These are phyloP conservation scores for Sarcophaga caerulescens DNA, from an alignment of 2,888 invertebrate genomes.

Conservation along the genomic window DNA sequence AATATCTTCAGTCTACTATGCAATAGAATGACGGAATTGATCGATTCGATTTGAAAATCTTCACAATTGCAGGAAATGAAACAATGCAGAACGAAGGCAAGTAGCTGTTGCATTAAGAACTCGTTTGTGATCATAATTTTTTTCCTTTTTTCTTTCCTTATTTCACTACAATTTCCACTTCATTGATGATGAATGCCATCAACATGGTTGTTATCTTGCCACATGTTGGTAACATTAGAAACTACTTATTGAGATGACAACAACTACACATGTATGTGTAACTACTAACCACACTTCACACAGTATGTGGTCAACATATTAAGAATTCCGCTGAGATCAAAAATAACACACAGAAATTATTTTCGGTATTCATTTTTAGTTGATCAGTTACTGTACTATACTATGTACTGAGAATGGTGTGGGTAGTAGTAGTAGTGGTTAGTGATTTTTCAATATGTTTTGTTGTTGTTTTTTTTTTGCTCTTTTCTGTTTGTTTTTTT, in stretches of 20 bases:
- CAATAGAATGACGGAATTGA: background rate
- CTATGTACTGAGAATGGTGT: background rate
- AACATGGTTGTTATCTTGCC: conserved; percentile 36
- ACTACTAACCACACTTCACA: background rate
- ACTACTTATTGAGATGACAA: conserved; percentile 38
- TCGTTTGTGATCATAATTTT: conserved; percentile 44
- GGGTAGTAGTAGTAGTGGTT: background rate
- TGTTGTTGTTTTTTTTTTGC: background rate
- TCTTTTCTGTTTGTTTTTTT: too few relatives aligned
- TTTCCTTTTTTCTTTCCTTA: conserved; percentile 19
- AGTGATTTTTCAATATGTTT: background rate
- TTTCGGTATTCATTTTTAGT: background rate
- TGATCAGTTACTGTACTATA: background rate
- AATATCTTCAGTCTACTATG: background rate
- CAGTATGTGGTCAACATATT: background rate
- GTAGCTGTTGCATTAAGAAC: conserved; percentile 50
- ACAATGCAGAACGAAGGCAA: conserved; percentile 15
- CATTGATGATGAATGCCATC: conserved; percentile 54
- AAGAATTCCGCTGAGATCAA: background rate
- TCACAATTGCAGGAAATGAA: conserved; percentile 17
- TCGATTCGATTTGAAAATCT: background rate
- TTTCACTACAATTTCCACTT: conserved; percentile 39
- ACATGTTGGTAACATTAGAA: conserved; percentile 59
- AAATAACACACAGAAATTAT: background rate
- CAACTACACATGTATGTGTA: background rate